phyloP scores from a whole-genome alignment of 2,888 invertebrate species.

The Drosophila subquinaria region DNA sequence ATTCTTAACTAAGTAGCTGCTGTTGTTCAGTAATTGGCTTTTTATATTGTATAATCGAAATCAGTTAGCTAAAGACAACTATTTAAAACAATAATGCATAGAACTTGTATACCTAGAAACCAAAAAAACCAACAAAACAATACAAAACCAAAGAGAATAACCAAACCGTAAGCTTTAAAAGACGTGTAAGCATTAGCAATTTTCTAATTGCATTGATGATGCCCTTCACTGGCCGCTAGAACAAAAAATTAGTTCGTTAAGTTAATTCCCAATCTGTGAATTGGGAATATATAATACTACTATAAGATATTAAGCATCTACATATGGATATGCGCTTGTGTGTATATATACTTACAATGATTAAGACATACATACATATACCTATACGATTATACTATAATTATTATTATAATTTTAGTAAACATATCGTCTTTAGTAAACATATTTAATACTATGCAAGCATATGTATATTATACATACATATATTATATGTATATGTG shows the following conservation, averaged over 20 bases:
- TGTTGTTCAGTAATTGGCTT: conserved; percentile 74
- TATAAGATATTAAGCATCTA: conserved; percentile 23
- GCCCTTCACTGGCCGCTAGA: conserved; percentile 83
- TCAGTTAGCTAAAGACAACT: conserved; percentile 46
- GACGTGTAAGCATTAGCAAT: conserved; percentile 48
- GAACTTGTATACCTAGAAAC: conserved; percentile 39
- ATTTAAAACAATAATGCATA: conserved; percentile 52
- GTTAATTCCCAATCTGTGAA: conserved; percentile 19
- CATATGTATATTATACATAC: conserved; percentile 1
- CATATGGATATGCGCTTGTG: conserved; percentile 23
- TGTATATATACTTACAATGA: conserved; percentile 23
- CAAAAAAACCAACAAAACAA: conserved; percentile 25
- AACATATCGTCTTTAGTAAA: conserved; percentile 63
- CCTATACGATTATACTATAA: conserved; percentile 9
- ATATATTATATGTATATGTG: conserved; percentile 28
- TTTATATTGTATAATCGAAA: conserved; percentile 73
- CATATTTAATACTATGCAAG: conserved; percentile 33
- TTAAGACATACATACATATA: conserved; percentile 20
- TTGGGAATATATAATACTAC: conserved; percentile 21
- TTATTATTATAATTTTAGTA: conserved; percentile 60
- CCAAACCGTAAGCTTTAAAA: conserved; percentile 67
- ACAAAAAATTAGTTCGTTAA: conserved; percentile 57
- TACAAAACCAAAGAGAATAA: conserved; percentile 10
- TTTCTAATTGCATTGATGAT: conserved; percentile 66
- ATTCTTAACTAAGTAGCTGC: conserved; percentile 60